Evolutionary conservation across 2,888 invertebrate species (phyloP).

Genomic region (Limnephilus auricula): DNA sequence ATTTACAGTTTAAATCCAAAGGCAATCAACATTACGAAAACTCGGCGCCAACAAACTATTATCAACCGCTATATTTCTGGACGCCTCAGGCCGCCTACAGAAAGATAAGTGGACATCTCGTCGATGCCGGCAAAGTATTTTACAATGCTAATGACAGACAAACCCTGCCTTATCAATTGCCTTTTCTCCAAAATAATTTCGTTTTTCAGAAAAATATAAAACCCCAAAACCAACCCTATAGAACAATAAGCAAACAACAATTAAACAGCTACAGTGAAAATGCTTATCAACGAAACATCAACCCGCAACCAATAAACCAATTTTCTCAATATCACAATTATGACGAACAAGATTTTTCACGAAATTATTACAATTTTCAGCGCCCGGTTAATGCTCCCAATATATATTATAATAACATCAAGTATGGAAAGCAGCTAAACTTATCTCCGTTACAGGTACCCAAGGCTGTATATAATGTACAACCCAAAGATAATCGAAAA

Average conservation of each 20-base stretch:
- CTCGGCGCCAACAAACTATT: not conserved
- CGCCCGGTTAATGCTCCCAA: not conserved
- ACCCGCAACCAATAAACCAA: not conserved
- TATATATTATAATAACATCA: not conserved
- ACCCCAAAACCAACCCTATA: not conserved
- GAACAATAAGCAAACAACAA: not conserved
- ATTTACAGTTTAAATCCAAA: conserved; percentile 39
- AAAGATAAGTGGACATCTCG: not conserved
- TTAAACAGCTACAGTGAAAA: not conserved
- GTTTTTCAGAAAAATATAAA: not conserved
- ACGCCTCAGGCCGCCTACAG: not conserved
- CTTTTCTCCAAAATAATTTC: not conserved
- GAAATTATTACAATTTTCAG: not conserved
- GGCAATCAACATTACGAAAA: not conserved
- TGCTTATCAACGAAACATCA: not conserved
- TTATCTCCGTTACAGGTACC: conserved; percentile 20
- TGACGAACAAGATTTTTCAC: not conserved
- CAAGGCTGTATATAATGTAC: not conserved
- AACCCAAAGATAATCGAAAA: not conserved
- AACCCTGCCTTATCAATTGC: not conserved
- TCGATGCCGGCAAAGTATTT: too few relatives aligned
- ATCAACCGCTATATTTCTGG: not conserved
- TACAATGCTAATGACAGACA: too few relatives aligned
- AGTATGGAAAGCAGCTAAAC: not conserved
- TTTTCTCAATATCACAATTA: not conserved